These are phyloP conservation scores for Ryuthela nishihirai DNA, from an alignment of 2,888 invertebrate genomes.

Conservation along the genomic window DNA sequence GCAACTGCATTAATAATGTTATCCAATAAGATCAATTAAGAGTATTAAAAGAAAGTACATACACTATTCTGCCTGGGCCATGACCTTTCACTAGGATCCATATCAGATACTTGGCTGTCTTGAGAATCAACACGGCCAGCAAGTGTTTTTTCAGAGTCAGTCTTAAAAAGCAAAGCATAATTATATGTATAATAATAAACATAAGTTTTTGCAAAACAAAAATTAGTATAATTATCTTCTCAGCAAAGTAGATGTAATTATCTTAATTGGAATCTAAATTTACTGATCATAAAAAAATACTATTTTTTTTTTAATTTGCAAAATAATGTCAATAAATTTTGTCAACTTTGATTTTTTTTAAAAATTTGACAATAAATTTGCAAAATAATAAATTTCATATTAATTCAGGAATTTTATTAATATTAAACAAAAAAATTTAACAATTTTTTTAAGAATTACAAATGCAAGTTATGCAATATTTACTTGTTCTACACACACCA, in stretches of 20 bases:
- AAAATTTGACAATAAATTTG: too few species aligned
- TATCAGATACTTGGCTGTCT: conserved; percentile 69
- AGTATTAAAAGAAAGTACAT: conserved; percentile 44
- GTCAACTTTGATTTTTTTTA: too few species aligned
- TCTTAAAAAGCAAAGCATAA: conserved; percentile 34
- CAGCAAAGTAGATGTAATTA: not conserved
- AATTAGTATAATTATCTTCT: not conserved
- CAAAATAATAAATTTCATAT: too few species aligned
- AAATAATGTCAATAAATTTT: too few species aligned
- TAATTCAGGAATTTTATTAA: not conserved
- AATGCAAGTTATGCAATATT: too few species aligned
- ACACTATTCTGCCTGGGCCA: conserved; percentile 56
- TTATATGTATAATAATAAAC: not conserved
- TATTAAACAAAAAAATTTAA: not conserved
- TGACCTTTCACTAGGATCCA: conserved; percentile 46
- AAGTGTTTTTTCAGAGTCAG: conserved; percentile 75
- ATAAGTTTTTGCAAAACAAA: too few species aligned
- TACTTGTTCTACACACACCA: too few species aligned
- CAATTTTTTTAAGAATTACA: not conserved
- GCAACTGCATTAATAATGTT: too few species aligned
- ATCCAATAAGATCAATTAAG: too few species aligned
- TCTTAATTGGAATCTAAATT: not conserved
- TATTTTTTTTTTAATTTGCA: not conserved
- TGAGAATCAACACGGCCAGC: conserved; percentile 73
- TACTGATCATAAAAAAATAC: not conserved